Evolutionary conservation across 2,113 vertebrate species (phyloP), one percentile per base, ranked within the genome.

Genomic region (Dendrocopos noguchii): DNA sequence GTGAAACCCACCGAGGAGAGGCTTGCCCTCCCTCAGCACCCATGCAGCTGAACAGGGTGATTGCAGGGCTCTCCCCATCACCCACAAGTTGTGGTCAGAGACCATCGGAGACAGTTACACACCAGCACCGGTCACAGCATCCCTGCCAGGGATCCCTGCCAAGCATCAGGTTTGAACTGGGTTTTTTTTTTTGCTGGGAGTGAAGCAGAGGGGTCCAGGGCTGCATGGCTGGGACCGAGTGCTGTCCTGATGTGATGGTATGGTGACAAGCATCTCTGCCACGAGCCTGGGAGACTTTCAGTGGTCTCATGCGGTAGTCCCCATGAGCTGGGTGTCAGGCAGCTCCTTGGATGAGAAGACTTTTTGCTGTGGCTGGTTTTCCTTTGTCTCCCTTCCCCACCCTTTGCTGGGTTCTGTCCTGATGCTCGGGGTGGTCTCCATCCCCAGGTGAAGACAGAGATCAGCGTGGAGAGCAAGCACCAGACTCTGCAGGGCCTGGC

Each of bases 401-500:
- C 24, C 78, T 88, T 74, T 22, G 70, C 19, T 6, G 1, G 11
- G 61, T 33, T 47, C 50, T 77, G 16, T 46, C 24, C 92, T 94
- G 44, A 90, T 1, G 0, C 65, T 68, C 0, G 0, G 46, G 8
- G 13, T 80, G 76, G 4, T 84, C 60, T 92, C 87, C 79, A 36
- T 95, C 96, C 95, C 19, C 95, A 99, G 98, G 98, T 99, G 88
- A 99, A 99, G 95, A 99, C 99, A 0, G 99, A 99, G 97, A 99
- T 99, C 97, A 99, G 98, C 0, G 98, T 99, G 88, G 99, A 99
- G 93, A 99, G 98, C 97, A 98, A 99, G 94, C 98, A 98, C 63
- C 98, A 99, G 94, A 99, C 98, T 8, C 98, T 99, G 91, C 99
- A 99, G 95, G 99, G 99, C 95, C 97, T 99, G 27, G 98, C 98